These are phyloP conservation scores for Melolontha melolontha DNA, from an alignment of 2,888 invertebrate species.

Conservation along the genomic window DNA sequence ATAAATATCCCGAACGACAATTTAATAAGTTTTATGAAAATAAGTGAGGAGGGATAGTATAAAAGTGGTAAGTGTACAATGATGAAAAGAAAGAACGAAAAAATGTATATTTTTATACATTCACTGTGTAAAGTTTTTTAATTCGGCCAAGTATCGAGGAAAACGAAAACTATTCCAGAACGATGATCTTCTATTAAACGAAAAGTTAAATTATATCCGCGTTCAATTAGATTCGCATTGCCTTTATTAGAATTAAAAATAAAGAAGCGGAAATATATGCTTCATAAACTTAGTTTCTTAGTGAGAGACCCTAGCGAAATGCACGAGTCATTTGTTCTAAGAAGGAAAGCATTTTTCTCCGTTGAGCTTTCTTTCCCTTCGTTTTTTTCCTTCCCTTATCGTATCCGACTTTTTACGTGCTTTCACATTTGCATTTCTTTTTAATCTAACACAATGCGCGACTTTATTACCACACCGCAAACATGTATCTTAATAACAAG, in stretches of 20 bases:
- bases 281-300: constrained; percentile 30
- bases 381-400: constrained; percentile 29
- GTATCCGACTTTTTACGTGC: constrained; percentile 34
- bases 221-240: constrained; percentile 21
- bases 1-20: too few species aligned
- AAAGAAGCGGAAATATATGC: constrained; percentile 19
- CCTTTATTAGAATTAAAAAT: constrained; percentile 24
- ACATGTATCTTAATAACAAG: constrained; percentile 34
- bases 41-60: too few species aligned
- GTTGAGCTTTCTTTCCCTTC: constrained; percentile 25
- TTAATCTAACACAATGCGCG: constrained; percentile 35
- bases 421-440: constrained; percentile 35
- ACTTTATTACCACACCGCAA: constrained; percentile 30
- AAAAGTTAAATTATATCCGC: too few species aligned
- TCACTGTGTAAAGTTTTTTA: too few species aligned
- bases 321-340: constrained; percentile 35
- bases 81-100: too few species aligned
- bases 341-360: constrained; percentile 32
- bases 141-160: too few species aligned
- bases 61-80: too few species aligned
- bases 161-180: too few species aligned
- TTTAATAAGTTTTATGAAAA: too few species aligned
- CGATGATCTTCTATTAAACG: too few species aligned
- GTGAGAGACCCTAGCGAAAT: constrained; percentile 14
- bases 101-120: too few species aligned